Evolutionary conservation across 2,797 vertebrate species (phyloP).

Genomic region (Alauda arvensis): DNA sequence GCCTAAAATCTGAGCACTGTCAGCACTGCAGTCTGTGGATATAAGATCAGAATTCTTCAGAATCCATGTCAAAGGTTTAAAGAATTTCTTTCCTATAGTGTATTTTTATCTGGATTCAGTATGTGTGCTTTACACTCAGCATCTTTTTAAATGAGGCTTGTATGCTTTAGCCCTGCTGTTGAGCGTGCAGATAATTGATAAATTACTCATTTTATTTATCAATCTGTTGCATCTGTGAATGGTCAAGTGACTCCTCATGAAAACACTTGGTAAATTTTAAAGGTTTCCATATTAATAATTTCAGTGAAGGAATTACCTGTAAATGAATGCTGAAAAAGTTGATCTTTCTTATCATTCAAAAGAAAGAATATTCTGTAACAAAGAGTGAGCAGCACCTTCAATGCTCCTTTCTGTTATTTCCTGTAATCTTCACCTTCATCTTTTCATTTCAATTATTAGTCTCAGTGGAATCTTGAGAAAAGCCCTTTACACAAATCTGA

Average conservation of each 20-base stretch:
- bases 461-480: not conserved
- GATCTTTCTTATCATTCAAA: not conserved
- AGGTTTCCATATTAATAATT: not conserved
- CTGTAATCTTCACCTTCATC: not conserved
- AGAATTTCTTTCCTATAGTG: rapidly evolving
- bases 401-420: not conserved
- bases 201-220: not conserved
- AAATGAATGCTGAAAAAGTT: not conserved
- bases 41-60: not conserved
- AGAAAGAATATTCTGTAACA: not conserved
- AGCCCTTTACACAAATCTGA: not conserved
- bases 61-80: not conserved
- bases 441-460: not conserved
- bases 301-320: not conserved
- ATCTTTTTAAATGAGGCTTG: not conserved
- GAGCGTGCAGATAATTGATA: not conserved
- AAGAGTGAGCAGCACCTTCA: not conserved
- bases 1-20: not conserved
- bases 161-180: not conserved
- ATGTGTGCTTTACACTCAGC: not conserved
- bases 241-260: not conserved
- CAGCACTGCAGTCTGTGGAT: not conserved
- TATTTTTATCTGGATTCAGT: not conserved
- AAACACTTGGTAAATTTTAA: not conserved
- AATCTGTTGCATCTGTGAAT: not conserved